Base-by-base conservation (phyloP, 2,888 invertebrate genomes). In the Idaea biselata region DNA sequence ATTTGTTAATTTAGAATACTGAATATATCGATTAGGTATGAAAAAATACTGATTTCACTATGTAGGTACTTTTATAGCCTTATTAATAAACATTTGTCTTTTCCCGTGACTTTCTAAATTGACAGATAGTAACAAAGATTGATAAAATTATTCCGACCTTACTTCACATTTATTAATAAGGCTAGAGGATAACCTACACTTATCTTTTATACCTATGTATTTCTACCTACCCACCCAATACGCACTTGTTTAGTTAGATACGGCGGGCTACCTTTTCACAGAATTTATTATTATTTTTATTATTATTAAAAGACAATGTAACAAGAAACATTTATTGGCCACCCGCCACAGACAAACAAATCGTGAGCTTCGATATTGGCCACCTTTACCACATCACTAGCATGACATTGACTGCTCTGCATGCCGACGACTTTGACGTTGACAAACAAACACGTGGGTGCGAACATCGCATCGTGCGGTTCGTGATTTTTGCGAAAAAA, bases 1-100 rank as follows among this genome's bases (percentile, higher is more conserved):
- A 68, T 60, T 62, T 68, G 64, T 70, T 53, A 14, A 62, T 61
- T 60, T 64, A 67, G 59, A 67, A 14, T 60, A 55, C 63, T 31
- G 58, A 63, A 56, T 56, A 16, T 18, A 11, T n/a, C n/a, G n/a
- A n/a, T 6, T 56, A 56, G 56, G 56, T 56, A 56, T 18, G 17
- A 18, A 56, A 18, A 18, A 2, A 14, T 8, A 56, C 8, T 18
- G 18, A 18, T 5, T 56, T 16, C 55, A 56, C 6, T 11, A 6
- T 56, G 33, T 33, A 11, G 16, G 17, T 55, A 55, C 55, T 55
- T 55, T 17, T 55, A 55, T 55, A 4, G 8, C 25, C 5, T 3
- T 25, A 25, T 25, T n/a, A n/a, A n/a, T n/a, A n/a, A n/a, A n/a
- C n/a, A n/a, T n/a, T n/a, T n/a, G n/a, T n/a, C n/a, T n/a, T n/a